A percentile compares a stretch with the other conserved stretches of the same genome.
phyloP scores from a whole-genome alignment of 2,113 vertebrate species.

The Erpornis zantholeuca region DNA sequence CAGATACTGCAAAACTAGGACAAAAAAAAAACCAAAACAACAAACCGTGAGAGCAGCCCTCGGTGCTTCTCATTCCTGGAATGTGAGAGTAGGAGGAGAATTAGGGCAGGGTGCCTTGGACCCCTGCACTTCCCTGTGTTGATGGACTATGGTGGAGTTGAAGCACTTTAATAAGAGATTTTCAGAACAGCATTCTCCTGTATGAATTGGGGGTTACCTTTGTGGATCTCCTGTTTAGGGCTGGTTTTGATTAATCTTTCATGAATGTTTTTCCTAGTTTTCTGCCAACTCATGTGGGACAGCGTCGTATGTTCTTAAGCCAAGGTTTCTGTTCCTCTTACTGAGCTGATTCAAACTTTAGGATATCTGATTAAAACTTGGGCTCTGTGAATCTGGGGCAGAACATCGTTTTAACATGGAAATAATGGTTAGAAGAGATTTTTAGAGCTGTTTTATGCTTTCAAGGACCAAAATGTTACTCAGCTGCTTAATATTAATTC shows the following conservation, averaged over 20 bases:
- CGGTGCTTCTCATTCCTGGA: not conserved
- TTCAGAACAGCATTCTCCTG: not conserved
- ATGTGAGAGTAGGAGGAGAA: not conserved
- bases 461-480: not conserved
- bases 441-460: not conserved
- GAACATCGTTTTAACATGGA: not conserved
- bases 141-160: not conserved
- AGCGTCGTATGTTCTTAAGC: not conserved
- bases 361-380: not conserved
- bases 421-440: not conserved
- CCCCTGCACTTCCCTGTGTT: not conserved
- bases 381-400: not conserved
- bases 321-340: not conserved
- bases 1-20: not conserved
- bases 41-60: not conserved
- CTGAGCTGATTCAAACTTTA: not conserved
- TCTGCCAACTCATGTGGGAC: not conserved
- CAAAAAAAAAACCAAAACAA: not conserved
- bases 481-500: not conserved
- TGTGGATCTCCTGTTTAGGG: not conserved
- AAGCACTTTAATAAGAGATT: not conserved
- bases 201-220: not conserved
- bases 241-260: not conserved
- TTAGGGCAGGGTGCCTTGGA: not conserved
- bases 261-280: not conserved